Evolutionary conservation across 2,888 invertebrate species (phyloP), one percentile per base, ranked within the genome.

Genomic region (Biston betularia): DNA sequence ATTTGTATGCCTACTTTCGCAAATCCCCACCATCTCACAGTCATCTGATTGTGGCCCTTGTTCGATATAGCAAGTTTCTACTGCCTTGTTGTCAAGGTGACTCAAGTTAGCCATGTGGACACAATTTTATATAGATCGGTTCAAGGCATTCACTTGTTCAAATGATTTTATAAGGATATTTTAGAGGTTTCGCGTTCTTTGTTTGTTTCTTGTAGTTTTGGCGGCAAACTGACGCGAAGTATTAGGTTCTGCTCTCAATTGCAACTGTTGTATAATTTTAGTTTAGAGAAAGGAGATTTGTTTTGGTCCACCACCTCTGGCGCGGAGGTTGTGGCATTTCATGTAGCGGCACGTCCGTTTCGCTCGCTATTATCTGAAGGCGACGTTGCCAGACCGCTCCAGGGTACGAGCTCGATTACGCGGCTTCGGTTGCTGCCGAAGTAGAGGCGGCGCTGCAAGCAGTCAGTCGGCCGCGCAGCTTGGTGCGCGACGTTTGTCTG

Each of bases 231-330:
- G 71, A 80, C 73, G 78, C 75, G 71, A 75, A 80, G 73, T 79
- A 73, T 78, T 79, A 77, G 78, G 76, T 78, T 79, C 79, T 81
- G 84, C 78, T 84, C 81, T 77, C 81, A 80, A 84, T 84, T 80
- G 84, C 79, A 81, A 87, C 85, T 86, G 88, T 91, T 90, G 90
- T 91, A 90, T 90, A 92, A 92, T 89, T 92, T 91, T 89, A 91
- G 91, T 92, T 91, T 89, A 91, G 91, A 92, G 92, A 93, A 92
- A 91, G 92, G 93, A 89, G 89, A 91, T 93, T 92, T 93, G 93
- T 92, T 92, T 92, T 93, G 91, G 91, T 92, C 90, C 88, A 85
- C 88, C 89, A 88, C 89, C 87, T 89, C 85, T 77, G 76, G 73
- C 67, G 73, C 72, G 80, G 85, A 88, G 86, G 86, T 87, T 90